Evolutionary conservation across 2,888 invertebrate genomes (phyloP), one percentile per base, ranked within the genome.

Genomic region (Clunio marinus): DNA sequence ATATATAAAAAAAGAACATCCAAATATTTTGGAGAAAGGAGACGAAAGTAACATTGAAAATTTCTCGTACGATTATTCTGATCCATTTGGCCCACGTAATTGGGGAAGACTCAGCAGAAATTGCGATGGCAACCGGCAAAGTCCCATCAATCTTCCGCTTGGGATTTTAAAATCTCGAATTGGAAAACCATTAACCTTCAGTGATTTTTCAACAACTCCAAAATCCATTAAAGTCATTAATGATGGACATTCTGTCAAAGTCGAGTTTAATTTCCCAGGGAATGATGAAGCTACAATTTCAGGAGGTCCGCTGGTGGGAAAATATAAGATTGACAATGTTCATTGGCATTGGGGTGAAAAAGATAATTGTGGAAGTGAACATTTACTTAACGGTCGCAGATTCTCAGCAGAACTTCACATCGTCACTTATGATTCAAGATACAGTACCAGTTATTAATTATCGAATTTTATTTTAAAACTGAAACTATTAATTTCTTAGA

Each of bases 301-400:
- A 1, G 66, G 66, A 7, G 66, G 66, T n/a, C 66, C 66, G 13
- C 15, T 66, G 22, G 13, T 35, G 3, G 27, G 13, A 10, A n/a
- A 51, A 1, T 66, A 17, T 32, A 66, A 32, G 10, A 20, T 66
- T 13, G 51, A 66, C 7, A 66, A 32, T n/a, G 8, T 66, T 24
- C 66, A 66, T 15, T 55, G 28, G 22, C 66, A 66, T 35, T 66
- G 66, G 66, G 66, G 66, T n/a, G 15, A 20, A 15, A 51, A 7
- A 17, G 62, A 62, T 10, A 45, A 22, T 20, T n/a, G n/a, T n/a
- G 51, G 51, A 17, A 65, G 63, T 27, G 63, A 65, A 20, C 63
- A 65, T 24, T 8, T 20, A 8, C 7, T 65, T 1, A 45, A 46
- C 2, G 22, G 27, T 2, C 27, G 17, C 1, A n/a, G 25, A 27